Conservation (phyloP, 2,888 invertebrate genomes). For the Beris morrisii region DNA sequence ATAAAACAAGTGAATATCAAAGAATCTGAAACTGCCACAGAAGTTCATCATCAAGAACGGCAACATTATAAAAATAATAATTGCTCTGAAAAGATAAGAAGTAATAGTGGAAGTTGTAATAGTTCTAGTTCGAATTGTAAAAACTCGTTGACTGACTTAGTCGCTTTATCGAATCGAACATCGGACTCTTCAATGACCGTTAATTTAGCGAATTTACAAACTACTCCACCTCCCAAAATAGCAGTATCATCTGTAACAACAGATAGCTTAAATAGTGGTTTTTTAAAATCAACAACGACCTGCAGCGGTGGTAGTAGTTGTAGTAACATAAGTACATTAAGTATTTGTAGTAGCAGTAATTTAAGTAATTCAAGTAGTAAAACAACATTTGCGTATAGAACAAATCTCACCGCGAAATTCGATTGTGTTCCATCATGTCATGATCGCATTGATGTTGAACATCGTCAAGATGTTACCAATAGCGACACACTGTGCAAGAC, state of each 20-base stretch:
- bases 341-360: constrained; percentile 44
- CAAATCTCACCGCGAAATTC: constrained; percentile 52
- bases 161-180: too few species aligned
- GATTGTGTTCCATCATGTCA: constrained; percentile 41
- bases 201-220: constrained; percentile 23
- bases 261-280: constrained; percentile 17
- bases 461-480: neutral
- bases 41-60: neutral
- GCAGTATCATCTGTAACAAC: neutral
- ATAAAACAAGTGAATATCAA: neutral
- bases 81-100: neutral
- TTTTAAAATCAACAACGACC: constrained; percentile 33
- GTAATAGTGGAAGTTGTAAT: neutral
- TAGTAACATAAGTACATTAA: constrained; percentile 45
- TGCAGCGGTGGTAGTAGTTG: constrained; percentile 43
- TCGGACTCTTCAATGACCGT: neutral
- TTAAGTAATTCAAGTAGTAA: constrained; percentile 37
- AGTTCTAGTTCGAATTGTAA: too few species aligned
- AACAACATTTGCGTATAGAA: constrained; percentile 47
- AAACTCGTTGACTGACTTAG: too few species aligned
- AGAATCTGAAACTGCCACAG: constrained; percentile 13
- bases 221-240: constrained; percentile 12
- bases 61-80: constrained; percentile 1
- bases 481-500: constrained; percentile 26
- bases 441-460: neutral